Evolutionary conservation across 2,797 vertebrate species (phyloP), one percentile per base, ranked within the genome.

Genomic region (Sorex maritimensis): DNA sequence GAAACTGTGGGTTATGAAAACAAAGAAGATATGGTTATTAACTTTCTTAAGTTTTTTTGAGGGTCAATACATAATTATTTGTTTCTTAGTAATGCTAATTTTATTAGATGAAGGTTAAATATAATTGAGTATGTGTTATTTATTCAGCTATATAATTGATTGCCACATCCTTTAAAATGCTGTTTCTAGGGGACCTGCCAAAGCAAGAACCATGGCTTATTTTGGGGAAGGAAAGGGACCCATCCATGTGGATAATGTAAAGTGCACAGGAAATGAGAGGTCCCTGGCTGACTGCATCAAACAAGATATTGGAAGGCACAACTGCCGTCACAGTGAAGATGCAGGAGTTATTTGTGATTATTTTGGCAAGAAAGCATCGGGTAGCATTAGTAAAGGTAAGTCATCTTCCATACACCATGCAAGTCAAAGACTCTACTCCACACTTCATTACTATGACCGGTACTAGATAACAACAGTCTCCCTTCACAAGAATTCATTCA

Each of bases 251-350:
- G 99, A 99, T 94, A 99, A 99, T 0, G 98, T 99, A 77, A 99
- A 99, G 94, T 99, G 99, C 52, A 98, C 98, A 0, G 99, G 99
- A 1, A 97, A 94, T 0, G 99, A 99, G 97, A 98, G 98, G 58
- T 98, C 98, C 0, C 81, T 99, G 75, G 98, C 98, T 7, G 99
- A 99, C 97, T 99, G 99, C 95, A 98, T 99, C 94, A 99, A 99
- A 95, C 99, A 99, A 96, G 98, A 98, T 5, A 98, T 99, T 0
- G 99, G 99, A 74, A 98, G 30, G 0, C 99, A 99, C 98, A 99
- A 99, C 98, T 99, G 99, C 93, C 99, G 99, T 30, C 99, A 99
- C 89, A 99, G 98, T 0, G 99, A 99, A 97, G 99, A 99, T 0
- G 99, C 99, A 0, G 99, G 99, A 0, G 99, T 99, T 78, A 99